Conservation (phyloP, 53 echinoderm and acorn worm genomes). For the Echinarachnius parma region DNA sequence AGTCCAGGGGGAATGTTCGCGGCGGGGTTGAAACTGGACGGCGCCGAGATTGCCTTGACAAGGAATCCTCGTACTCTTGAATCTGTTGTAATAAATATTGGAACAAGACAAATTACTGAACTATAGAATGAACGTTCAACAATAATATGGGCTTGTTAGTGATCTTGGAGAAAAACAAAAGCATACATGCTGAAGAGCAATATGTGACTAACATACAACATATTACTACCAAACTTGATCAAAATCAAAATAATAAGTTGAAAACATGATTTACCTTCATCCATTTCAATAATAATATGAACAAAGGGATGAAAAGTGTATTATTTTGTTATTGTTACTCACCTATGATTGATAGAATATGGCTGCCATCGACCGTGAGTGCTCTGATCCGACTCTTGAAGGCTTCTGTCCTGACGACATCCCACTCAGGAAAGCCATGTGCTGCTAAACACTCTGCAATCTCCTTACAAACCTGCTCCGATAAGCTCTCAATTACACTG, state of each 20-base stretch:
- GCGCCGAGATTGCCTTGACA: constrained; percentile 59
- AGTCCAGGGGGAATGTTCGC: constrained; percentile 79
- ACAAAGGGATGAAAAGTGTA: no score
- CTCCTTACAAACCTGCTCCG: constrained; percentile 82
- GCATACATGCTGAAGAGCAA: no score
- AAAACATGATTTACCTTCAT: no score
- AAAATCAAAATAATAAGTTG: no score
- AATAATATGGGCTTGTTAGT: no score
- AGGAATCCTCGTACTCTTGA: constrained; percentile 71
- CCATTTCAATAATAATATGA: no score
- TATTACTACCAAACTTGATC: no score
- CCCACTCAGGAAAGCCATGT: constrained; percentile 57
- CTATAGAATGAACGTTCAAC: no score
- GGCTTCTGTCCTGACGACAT: constrained; percentile 42
- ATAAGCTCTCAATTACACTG: constrained; percentile 63
- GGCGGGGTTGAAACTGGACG: constrained; percentile 66
- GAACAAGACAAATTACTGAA: no score
- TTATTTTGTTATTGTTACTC: no score
- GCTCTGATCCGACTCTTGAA: constrained; percentile 77
- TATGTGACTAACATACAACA: no score
- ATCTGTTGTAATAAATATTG: constrained; percentile 58
- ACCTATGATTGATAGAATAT: constrained; percentile 81
- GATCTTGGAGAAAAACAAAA: no score
- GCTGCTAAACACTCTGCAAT: constrained; percentile 67
- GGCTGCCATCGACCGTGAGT: constrained; percentile 54